Base-by-base conservation (phyloP, 2,888 invertebrate genomes). In the Ophion costatus region DNA sequence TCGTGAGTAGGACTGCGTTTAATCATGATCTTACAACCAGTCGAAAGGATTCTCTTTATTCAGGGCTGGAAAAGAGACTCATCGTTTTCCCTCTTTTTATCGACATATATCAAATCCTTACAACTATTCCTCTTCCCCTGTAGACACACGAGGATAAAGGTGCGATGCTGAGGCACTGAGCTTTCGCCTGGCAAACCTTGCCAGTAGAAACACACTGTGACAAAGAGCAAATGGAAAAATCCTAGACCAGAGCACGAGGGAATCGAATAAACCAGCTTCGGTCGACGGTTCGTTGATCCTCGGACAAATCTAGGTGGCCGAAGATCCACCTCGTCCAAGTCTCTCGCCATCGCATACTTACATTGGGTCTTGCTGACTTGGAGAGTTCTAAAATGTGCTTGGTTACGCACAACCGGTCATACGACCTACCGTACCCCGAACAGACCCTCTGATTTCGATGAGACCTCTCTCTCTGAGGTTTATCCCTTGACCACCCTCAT, bases 241-340 rank as follows among this genome's bases (percentile, higher is more conserved):
- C 17, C 71, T 71, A 29, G 69, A 77, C 51, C 73, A 57, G 14
- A 33, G 61, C 20, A 33, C 56, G 38, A 71, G 71, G 71, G 51
- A 51, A 17, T 17, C 59, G 61, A 71, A 63, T 61, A 42, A 81
- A 20, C 77, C 77, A 51, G 75, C 45, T 63, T 66, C 67, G 59
- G 42, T 63, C 69, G 73, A 29, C 29, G 76, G 69, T 69, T 77
- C 67, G 77, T 69, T 80, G 73, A 84, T 84, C 80, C 63, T 69
- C 63, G 63, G 61, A 74, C 67, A 22, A 71, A 80, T 61, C 51
- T 73, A 42, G 67, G 83, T 73, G 84, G 69, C 74, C 70, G 76
- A 67, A 45, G 14, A 45, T 77, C 38, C 6, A 38, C 38, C 38
- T 77, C 51, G 51, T 38, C 56, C 22, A 73, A 84, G 63, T 77